phyloP scores from a whole-genome alignment of 2,113 vertebrate species.

The Marcusenius ussheri region DNA sequence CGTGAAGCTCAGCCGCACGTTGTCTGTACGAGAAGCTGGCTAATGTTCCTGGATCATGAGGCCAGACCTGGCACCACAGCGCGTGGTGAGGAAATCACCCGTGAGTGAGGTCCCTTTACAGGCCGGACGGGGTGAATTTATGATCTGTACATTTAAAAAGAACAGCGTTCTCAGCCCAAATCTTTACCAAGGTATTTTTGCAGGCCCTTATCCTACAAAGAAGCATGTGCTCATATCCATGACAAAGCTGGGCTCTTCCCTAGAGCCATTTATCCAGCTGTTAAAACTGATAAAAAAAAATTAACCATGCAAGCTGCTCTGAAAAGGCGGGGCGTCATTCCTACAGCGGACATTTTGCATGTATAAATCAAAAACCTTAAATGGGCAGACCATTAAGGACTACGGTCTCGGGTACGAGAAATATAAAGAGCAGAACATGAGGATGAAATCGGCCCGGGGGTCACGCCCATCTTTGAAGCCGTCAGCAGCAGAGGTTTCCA shows the following conservation, averaged over 20 bases:
- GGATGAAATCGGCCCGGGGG: background rate
- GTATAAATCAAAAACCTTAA: background rate
- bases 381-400: background rate
- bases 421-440: background rate
- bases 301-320: background rate
- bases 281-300: background rate
- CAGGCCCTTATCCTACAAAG: background rate
- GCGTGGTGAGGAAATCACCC: background rate
- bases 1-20: background rate
- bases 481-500: background rate
- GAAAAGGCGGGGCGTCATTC: background rate
- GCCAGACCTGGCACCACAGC: background rate
- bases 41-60: background rate
- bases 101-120: background rate
- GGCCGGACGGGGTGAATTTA: background rate
- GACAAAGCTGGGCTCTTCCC: background rate
- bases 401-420: background rate
- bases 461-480: background rate
- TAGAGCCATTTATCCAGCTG: background rate
- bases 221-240: background rate
- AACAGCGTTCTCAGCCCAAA: background rate
- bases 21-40: background rate
- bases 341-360: background rate
- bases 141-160: background rate
- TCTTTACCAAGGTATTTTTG: constrained; percentile 1